Conservation (phyloP, 1,140 invertebrate species). For the Anagrus nilaparvatae region DNA sequence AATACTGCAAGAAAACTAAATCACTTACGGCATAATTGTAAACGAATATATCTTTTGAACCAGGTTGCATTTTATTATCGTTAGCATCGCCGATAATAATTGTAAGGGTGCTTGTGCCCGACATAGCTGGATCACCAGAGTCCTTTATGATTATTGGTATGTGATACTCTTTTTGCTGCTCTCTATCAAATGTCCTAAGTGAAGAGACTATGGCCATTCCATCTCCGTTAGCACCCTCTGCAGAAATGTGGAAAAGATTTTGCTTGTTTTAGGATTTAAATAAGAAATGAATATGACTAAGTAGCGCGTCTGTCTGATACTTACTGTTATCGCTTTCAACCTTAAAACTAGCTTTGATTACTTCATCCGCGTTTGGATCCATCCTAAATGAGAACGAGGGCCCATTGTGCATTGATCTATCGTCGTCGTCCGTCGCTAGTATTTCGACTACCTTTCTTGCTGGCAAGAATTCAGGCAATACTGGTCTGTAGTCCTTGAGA, state of each 20-base stretch:
- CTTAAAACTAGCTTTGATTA: conserved; percentile 86
- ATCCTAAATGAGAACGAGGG: conserved; percentile 89
- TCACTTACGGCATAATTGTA: conserved; percentile 77
- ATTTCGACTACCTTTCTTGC: conserved; percentile 88
- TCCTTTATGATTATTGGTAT: conserved; percentile 91
- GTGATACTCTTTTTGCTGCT: conserved; percentile 89
- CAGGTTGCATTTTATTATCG: conserved; percentile 95
- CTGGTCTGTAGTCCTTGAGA: conserved; percentile 83
- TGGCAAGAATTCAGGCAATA: conserved; percentile 80
- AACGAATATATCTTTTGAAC: conserved; percentile 91
- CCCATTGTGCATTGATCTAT: conserved; percentile 86
- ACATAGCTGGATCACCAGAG: conserved; percentile 80
- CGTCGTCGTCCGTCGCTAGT: conserved; percentile 89
- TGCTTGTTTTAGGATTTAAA: conserved; percentile 2
- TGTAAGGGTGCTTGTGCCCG: conserved; percentile 87
- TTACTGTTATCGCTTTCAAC: conserved; percentile 88
- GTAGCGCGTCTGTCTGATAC: conserved; percentile 26
- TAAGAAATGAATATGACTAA: neutral
- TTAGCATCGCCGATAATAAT: conserved; percentile 94
- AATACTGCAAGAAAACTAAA: conserved; percentile 6
- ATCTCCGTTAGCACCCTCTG: conserved; percentile 89
- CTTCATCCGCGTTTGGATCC: conserved; percentile 84
- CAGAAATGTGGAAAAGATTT: conserved; percentile 29
- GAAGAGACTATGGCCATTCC: conserved; percentile 91
- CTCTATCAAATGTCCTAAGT: conserved; percentile 83